A percentile compares a stretch with the other conserved stretches of the same genome.
phyloP scores from a whole-genome alignment of 2,113 vertebrate genomes.

The Abramis brama region DNA sequence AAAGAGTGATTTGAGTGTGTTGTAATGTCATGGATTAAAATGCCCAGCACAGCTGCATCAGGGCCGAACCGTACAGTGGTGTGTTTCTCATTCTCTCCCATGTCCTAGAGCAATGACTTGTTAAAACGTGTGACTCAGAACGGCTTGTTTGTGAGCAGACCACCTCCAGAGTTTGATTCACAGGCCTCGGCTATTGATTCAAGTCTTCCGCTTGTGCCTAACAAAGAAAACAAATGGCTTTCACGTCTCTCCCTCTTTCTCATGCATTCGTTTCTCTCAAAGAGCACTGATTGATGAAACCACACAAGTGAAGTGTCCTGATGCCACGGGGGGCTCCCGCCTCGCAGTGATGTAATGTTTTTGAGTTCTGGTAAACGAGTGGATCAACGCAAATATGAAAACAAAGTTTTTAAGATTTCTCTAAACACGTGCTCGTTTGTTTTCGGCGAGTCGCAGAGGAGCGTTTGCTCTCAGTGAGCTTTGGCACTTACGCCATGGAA shows the following conservation, averaged over 20 bases:
- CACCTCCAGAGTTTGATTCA: slow-evolving; percentile 62
- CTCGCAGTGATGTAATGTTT: slow-evolving; percentile 64
- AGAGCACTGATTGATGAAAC: slow-evolving; percentile 65
- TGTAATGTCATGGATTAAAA: slow-evolving; percentile 24
- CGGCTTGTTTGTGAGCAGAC: slow-evolving; percentile 49
- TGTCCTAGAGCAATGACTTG: slow-evolving; percentile 37
- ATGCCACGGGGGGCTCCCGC: slow-evolving; percentile 58
- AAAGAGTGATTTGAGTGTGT: slow-evolving; percentile 46
- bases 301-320: slow-evolving; percentile 49
- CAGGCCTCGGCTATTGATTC: slow-evolving; percentile 56
- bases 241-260: slow-evolving; percentile 49
- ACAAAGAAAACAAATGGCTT: slow-evolving; percentile 59
- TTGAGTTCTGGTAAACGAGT: slow-evolving; percentile 28
- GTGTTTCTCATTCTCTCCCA: slow-evolving; percentile 45
- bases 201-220: slow-evolving; percentile 56
- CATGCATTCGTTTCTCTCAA: slow-evolving; percentile 50
- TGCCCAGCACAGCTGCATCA: slow-evolving; percentile 8
- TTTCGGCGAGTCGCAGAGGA: slow-evolving; percentile 6
- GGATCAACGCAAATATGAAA: slow-evolving; percentile 6
- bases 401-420: neutral
- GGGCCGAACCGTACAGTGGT: neutral
- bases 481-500: slow-evolving; percentile 5
- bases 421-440: neutral
- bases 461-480: neutral
- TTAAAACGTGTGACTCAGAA: slow-evolving; percentile 54